These are phyloP conservation scores for Peucedramus taeniatus DNA, from an alignment of 2,113 vertebrate species.

Conservation along the genomic window DNA sequence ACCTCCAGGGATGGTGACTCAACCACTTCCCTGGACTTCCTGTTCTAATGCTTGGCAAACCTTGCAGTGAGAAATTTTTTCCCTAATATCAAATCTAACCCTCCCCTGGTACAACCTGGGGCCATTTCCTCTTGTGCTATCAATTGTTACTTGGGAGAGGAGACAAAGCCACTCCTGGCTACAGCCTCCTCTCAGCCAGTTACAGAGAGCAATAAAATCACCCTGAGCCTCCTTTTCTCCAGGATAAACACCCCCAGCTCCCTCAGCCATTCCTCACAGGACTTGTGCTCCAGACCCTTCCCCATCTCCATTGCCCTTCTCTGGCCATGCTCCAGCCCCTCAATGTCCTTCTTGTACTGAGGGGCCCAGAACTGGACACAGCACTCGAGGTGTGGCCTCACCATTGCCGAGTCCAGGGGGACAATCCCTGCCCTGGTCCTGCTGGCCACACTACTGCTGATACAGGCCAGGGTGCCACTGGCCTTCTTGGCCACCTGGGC, in stretches of 20 bases:
- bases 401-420: accelerated
- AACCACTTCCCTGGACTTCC: neutral
- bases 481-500: neutral
- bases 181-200: neutral
- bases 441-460: neutral
- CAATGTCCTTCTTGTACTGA: accelerated
- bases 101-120: neutral
- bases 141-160: neutral
- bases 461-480: accelerated
- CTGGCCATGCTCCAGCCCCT: accelerated
- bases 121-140: neutral
- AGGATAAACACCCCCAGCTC: neutral
- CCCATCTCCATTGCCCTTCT: accelerated
- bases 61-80: neutral
- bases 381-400: neutral
- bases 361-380: neutral
- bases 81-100: neutral
- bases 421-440: neutral
- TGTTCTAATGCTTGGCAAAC: neutral
- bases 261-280: accelerated
- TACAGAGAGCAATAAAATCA: neutral
- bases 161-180: neutral
- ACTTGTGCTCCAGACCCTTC: neutral
- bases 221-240: neutral
- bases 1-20: neutral